Conservation (phyloP, 1,140 invertebrate genomes). For the Onthophagus taurus region DNA sequence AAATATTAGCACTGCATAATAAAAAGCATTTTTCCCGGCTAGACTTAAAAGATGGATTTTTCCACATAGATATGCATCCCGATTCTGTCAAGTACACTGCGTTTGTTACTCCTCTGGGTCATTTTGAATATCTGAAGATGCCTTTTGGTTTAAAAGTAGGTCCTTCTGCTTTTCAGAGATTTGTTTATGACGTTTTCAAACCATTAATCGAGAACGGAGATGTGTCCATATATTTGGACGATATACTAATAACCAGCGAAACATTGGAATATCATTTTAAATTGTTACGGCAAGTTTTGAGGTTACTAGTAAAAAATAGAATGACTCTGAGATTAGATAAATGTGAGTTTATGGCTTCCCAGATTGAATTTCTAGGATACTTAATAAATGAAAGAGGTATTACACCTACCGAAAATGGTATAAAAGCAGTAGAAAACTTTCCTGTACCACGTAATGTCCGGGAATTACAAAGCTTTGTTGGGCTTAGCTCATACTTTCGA, state of each 20-base stretch:
- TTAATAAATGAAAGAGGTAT: constrained; percentile 4
- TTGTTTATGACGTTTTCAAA: too few relatives aligned
- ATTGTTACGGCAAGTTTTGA: neutral
- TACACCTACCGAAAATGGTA: constrained; percentile 2
- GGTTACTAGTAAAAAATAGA: neutral
- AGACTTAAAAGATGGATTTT: constrained; percentile 25
- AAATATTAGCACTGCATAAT: constrained; percentile 24
- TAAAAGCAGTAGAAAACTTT: constrained; percentile 7
- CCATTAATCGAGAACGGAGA: too few relatives aligned
- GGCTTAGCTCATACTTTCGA: constrained; percentile 4
- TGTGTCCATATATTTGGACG: too few relatives aligned
- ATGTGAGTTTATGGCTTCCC: constrained; percentile 9
- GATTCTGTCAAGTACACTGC: constrained; percentile 20
- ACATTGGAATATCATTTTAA: too few relatives aligned
- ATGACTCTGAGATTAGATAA: constrained; percentile 8
- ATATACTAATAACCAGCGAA: too few relatives aligned
- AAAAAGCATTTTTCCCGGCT: constrained; percentile 21
- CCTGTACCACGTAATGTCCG: constrained; percentile 3
- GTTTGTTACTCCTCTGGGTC: too few relatives aligned
- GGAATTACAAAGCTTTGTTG: constrained; percentile 10
- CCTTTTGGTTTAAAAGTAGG: too few relatives aligned
- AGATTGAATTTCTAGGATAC: constrained; percentile 11
- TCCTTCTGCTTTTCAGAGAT: too few relatives aligned
- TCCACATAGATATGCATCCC: constrained; percentile 20
- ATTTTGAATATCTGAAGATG: too few relatives aligned